These are phyloP conservation scores for Uromys caudimaculatus DNA, from an alignment of 2,797 vertebrate species.

Conservation along the genomic window DNA sequence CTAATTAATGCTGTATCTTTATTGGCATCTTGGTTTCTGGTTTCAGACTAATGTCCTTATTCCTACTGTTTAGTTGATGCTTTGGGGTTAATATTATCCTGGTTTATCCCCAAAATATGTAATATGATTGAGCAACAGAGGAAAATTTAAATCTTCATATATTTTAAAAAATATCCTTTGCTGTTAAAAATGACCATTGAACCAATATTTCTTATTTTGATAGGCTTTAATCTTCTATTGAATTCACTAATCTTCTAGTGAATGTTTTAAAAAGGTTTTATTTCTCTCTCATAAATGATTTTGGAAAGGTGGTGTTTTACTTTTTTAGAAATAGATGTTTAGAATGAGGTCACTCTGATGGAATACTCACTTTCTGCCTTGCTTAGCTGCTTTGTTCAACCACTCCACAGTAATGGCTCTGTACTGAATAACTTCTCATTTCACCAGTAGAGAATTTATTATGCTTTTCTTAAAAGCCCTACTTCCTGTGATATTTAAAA, in stretches of 20 bases:
- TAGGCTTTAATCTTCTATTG: constrained; percentile 9
- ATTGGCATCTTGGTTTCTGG: constrained; percentile 52
- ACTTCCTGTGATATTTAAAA: background rate
- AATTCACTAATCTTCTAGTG: no score
- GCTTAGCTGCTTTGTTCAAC: constrained; percentile 56
- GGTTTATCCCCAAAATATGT: background rate
- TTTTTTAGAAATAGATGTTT: background rate
- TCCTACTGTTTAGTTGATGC: background rate
- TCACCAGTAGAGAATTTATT: constrained; percentile 57
- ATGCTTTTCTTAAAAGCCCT: constrained; percentile 39
- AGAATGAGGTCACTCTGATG: background rate
- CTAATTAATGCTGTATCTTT: constrained; percentile 14
- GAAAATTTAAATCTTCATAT: background rate
- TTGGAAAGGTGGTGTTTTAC: constrained; percentile 31
- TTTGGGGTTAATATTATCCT: background rate
- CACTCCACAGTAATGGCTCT: background rate
- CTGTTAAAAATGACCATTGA: constrained; percentile 28
- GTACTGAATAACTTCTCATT: constrained; percentile 52
- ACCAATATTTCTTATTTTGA: background rate
- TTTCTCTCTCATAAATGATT: constrained; percentile 6
- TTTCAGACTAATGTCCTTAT: background rate
- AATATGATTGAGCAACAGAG: constrained; percentile 1
- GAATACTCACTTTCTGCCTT: background rate
- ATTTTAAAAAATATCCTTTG: background rate
- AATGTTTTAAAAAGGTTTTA: background rate